These are phyloP conservation scores for Chrysopilus asiliformis DNA, from an alignment of 2,888 invertebrate species.

Conservation along the genomic window DNA sequence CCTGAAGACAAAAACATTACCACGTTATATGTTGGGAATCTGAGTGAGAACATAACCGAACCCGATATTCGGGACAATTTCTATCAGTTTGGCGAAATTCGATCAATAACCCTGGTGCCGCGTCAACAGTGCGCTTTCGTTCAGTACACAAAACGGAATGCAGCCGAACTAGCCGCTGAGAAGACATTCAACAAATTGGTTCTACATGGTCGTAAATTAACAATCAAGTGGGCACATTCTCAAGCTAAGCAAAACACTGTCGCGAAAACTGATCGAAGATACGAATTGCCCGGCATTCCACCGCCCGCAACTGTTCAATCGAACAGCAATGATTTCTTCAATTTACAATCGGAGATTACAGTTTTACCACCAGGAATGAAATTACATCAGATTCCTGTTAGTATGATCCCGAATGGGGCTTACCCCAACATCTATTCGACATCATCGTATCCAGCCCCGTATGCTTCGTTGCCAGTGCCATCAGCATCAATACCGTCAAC, in stretches of 20 bases:
- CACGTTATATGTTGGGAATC: constrained; percentile 92
- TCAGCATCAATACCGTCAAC: constrained; percentile 30
- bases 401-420: constrained; percentile 30
- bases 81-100: constrained; percentile 97
- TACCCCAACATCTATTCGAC: constrained; percentile 24
- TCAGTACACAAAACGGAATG: constrained; percentile 79
- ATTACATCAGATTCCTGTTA: constrained; percentile 33
- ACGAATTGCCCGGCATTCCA: constrained; percentile 64
- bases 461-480: constrained; percentile 24
- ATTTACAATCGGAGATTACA: constrained; percentile 38
- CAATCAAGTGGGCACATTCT: constrained; percentile 98
- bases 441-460: constrained; percentile 35
- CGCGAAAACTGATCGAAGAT: constrained; percentile 40
- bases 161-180: constrained; percentile 90
- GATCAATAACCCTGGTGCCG: constrained; percentile 81
- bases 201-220: constrained; percentile 70
- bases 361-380: constrained; percentile 36
- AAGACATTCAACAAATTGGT: constrained; percentile 88
- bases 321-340: constrained; percentile 50
- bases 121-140: constrained; percentile 95
- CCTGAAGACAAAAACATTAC: constrained; percentile 95
- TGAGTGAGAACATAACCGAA: constrained; percentile 78
- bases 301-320: constrained; percentile 43
- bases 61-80: constrained; percentile 91
- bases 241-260: constrained; percentile 57